phyloP scores from a whole-genome alignment of 2,888 invertebrate genomes.

The Perizoma affinitatum region DNA sequence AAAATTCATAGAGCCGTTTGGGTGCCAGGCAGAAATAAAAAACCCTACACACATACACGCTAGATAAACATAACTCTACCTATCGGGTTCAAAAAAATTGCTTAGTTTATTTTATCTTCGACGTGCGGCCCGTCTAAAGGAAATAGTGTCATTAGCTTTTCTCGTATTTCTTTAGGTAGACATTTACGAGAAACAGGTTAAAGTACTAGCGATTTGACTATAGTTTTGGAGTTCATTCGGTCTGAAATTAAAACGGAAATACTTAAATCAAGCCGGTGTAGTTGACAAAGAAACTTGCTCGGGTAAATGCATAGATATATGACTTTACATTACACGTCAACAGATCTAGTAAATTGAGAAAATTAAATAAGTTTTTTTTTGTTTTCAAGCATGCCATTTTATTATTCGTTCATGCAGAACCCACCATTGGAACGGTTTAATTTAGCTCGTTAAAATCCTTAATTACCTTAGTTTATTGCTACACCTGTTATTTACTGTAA shows the following conservation, averaged over 20 bases:
- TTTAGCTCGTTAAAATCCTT: slow-evolving; percentile 7
- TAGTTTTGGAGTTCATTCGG: slow-evolving; percentile 42
- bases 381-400: neutral
- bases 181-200: slow-evolving; percentile 67
- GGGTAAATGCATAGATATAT: no score
- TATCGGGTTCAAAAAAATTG: no score
- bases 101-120: neutral
- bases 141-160: slow-evolving; percentile 80
- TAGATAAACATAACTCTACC: no score
- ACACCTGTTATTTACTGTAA: neutral
- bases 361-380: neutral
- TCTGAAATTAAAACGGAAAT: slow-evolving; percentile 17
- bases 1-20: no score
- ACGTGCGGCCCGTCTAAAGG: slow-evolving; percentile 65
- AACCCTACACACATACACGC: no score
- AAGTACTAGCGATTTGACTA: slow-evolving; percentile 48
- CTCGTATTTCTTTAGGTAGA: slow-evolving; percentile 74
- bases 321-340: no score
- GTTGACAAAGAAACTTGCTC: slow-evolving; percentile 3
- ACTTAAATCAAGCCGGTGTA: slow-evolving; percentile 12
- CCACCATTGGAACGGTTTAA: neutral
- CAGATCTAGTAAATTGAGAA: no score
- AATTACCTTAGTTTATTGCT: slow-evolving; percentile 14
- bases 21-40: no score
- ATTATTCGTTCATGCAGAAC: neutral